These are phyloP conservation scores for Pempheris klunzingeri DNA, from an alignment of 2,797 vertebrate species.

Conservation along the genomic window DNA sequence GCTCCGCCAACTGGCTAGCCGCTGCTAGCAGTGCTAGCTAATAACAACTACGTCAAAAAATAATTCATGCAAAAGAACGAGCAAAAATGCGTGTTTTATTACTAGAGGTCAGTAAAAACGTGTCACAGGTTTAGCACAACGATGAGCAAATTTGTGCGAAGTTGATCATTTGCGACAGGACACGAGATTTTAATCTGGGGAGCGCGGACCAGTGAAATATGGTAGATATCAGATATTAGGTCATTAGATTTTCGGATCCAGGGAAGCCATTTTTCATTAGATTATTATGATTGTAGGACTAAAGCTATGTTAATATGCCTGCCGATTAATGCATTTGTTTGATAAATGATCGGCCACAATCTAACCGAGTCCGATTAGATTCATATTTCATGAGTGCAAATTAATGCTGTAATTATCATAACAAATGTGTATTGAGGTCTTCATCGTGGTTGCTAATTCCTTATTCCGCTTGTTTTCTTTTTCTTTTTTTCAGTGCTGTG, in stretches of 20 bases:
- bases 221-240: slow-evolving; percentile 75
- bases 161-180: neutral
- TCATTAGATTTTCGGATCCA: slow-evolving; percentile 73
- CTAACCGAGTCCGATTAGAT: neutral
- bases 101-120: neutral
- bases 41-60: slow-evolving; percentile 79
- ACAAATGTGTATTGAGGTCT: neutral
- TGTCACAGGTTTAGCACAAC: neutral
- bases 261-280: slow-evolving; percentile 82
- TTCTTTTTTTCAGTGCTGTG: neutral
- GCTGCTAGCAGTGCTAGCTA: slow-evolving; percentile 67
- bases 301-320: slow-evolving; percentile 25
- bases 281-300: slow-evolving; percentile 59
- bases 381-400: neutral
- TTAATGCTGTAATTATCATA: neutral
- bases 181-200: slow-evolving; percentile 30
- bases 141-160: neutral
- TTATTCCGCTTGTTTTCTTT: neutral
- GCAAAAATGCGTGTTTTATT: slow-evolving; percentile 4
- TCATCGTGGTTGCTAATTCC: neutral
- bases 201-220: slow-evolving; percentile 47
- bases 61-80: slow-evolving; percentile 45
- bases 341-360: neutral
- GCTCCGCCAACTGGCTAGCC: slow-evolving; percentile 62
- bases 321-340: neutral